Percentiles rank a stretch among this genome's conserved stretches.
phyloP scores from a whole-genome alignment of 2,888 invertebrate species.

The Drosophila kambysellisi region DNA sequence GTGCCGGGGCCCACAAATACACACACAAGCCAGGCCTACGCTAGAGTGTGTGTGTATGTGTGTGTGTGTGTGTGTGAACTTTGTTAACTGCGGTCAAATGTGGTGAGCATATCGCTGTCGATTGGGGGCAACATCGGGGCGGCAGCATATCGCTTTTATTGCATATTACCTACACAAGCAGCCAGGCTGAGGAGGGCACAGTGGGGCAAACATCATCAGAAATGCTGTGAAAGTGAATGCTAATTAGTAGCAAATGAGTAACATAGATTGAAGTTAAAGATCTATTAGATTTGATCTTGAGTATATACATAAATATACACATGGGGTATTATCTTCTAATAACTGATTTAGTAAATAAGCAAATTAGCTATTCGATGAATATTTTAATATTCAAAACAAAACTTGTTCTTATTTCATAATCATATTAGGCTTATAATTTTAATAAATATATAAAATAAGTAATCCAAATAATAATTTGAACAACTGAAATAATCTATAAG shows the following conservation, averaged over 20 bases:
- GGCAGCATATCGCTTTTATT: slow-evolving; percentile 73
- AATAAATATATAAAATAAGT: not conserved
- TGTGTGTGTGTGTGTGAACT: slow-evolving; percentile 51
- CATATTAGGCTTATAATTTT: not conserved
- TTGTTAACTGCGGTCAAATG: slow-evolving; percentile 81
- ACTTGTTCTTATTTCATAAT: not conserved
- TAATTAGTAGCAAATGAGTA: not conserved
- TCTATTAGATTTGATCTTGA: not conserved
- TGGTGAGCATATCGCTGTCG: slow-evolving; percentile 66
- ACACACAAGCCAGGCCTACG: not conserved
- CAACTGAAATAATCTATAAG: not conserved
- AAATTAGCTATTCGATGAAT: too few species aligned
- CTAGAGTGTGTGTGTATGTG: not conserved
- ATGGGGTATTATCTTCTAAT: not conserved
- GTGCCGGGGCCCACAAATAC: slow-evolving; percentile 42
- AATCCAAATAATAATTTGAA: not conserved
- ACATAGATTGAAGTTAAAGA: not conserved
- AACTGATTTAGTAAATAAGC: too few species aligned
- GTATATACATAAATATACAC: not conserved
- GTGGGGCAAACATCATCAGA: slow-evolving; percentile 39
- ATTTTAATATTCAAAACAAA: too few species aligned
- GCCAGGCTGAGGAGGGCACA: slow-evolving; percentile 29
- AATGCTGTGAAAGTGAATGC: not conserved
- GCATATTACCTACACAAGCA: slow-evolving; percentile 75
- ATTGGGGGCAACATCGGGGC: slow-evolving; percentile 37